phyloP scores from a whole-genome alignment of 2,113 vertebrate genomes.

The Coregonus clupeaformis region DNA sequence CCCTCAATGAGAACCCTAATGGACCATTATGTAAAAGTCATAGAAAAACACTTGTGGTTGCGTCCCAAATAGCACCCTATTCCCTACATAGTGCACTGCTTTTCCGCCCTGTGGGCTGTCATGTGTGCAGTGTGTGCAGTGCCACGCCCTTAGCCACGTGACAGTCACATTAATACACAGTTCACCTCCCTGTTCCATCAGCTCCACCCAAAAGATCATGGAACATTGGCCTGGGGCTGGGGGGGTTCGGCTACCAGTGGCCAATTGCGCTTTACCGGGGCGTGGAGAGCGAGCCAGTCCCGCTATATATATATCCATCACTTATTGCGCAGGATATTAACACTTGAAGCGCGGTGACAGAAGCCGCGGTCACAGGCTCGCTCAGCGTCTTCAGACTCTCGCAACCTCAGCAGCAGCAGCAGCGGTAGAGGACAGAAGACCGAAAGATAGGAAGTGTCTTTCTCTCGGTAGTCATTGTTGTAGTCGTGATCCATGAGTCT shows the following conservation, averaged over 20 bases:
- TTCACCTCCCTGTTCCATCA: too few relatives aligned
- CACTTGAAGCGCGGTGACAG: too few relatives aligned
- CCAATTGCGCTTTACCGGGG: not conserved
- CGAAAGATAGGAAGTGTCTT: not conserved
- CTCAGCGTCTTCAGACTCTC: not conserved
- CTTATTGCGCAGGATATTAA: not conserved
- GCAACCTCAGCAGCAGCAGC: not conserved
- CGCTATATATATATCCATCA: not conserved
- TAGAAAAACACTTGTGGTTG: too few relatives aligned
- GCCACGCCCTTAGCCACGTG: too few relatives aligned
- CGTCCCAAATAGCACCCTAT: too few relatives aligned
- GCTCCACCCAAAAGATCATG: not conserved
- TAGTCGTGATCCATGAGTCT: not conserved
- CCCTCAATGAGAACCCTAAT: not conserved
- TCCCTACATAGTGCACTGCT: too few relatives aligned
- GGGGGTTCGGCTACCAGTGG: too few relatives aligned
- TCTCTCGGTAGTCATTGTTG: not conserved
- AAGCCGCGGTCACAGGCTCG: not conserved
- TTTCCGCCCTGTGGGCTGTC: too few relatives aligned
- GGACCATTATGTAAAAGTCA: not conserved
- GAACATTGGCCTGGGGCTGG: not conserved
- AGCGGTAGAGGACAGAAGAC: not conserved
- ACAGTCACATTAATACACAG: too few relatives aligned
- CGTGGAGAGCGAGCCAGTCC: not conserved
- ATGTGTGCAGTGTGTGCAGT: too few relatives aligned